Evolutionary conservation across 2,888 invertebrate species (phyloP).

Genomic region (Leptinotarsa haldemani): DNA sequence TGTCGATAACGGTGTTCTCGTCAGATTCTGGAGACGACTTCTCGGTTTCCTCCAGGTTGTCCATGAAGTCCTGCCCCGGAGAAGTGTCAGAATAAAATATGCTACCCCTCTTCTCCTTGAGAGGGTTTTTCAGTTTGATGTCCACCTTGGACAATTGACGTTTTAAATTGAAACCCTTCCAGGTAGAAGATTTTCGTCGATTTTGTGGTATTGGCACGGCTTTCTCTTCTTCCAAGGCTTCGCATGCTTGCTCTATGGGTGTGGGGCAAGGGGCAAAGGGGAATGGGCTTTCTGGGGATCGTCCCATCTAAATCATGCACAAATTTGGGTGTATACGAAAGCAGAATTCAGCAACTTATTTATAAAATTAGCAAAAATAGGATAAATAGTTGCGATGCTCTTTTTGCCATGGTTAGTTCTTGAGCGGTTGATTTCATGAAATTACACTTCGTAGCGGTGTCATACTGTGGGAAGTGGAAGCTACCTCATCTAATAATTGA

Average conservation of each 20-base stretch:
- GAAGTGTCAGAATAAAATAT: slow-evolving; percentile 62
- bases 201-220: slow-evolving; percentile 60
- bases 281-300: slow-evolving; percentile 63
- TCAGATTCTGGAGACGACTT: slow-evolving; percentile 62
- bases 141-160: slow-evolving; percentile 85
- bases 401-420: slow-evolving; percentile 40
- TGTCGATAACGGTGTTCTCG: slow-evolving; percentile 60
- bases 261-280: slow-evolving; percentile 65
- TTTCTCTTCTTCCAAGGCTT: slow-evolving; percentile 63
- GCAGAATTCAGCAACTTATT: slow-evolving; percentile 59
- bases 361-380: slow-evolving; percentile 58
- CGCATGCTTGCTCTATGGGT: slow-evolving; percentile 67
- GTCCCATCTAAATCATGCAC: slow-evolving; percentile 64
- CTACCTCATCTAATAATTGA: too few species aligned
- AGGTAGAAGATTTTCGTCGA: slow-evolving; percentile 72
- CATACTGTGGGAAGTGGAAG: slow-evolving; percentile 24
- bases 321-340: slow-evolving; percentile 58
- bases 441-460: slow-evolving; percentile 26
- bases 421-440: slow-evolving; percentile 5
- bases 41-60: slow-evolving; percentile 57
- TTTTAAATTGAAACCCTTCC: slow-evolving; percentile 82
- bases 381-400: slow-evolving; percentile 40
- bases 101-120: slow-evolving; percentile 66
- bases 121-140: slow-evolving; percentile 75
- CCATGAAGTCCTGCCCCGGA: slow-evolving; percentile 50